Conservation (phyloP, 35 echinoderm and acorn worm species). For the Anneissia japonica region DNA sequence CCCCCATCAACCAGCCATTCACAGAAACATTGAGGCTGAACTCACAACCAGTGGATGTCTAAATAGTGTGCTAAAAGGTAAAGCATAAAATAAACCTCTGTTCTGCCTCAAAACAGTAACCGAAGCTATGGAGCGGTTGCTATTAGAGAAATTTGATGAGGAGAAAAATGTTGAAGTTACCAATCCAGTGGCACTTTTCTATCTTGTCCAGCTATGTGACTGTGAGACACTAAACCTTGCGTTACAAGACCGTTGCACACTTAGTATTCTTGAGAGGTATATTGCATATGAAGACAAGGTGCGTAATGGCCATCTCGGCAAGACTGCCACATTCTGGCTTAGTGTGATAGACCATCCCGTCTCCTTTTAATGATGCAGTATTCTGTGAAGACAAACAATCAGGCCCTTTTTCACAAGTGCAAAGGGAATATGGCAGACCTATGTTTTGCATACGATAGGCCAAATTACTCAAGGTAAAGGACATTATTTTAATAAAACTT, state of each 20-base stretch:
- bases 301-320: slow-evolving; percentile 29
- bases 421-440: slow-evolving; percentile 11
- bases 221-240: slow-evolving; percentile 38
- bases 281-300: slow-evolving; percentile 40
- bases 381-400: slow-evolving; percentile 63
- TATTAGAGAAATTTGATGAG: slow-evolving; percentile 46
- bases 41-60: slow-evolving; percentile 44
- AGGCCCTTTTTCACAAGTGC: not conserved
- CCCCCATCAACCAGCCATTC: not conserved
- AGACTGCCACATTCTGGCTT: slow-evolving; percentile 61
- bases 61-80: slow-evolving; percentile 34
- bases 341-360: slow-evolving; percentile 47
- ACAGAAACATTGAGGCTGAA: slow-evolving; percentile 5
- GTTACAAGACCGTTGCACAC: slow-evolving; percentile 17
- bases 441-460: slow-evolving; percentile 6
- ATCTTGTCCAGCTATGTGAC: slow-evolving; percentile 26
- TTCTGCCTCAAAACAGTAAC: slow-evolving; percentile 52
- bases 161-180: slow-evolving; percentile 18
- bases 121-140: slow-evolving; percentile 43
- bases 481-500: too few species aligned
- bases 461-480: not conserved
- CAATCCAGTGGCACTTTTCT: slow-evolving; percentile 10
- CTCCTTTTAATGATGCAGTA: slow-evolving; percentile 38
- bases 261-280: slow-evolving; percentile 11
- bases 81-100: slow-evolving; percentile 41